Percentiles rank a stretch among this genome's conserved stretches.
Evolutionary conservation across 2,888 invertebrate species (phyloP).

Genomic region (Caenorhabditis angaria): DNA sequence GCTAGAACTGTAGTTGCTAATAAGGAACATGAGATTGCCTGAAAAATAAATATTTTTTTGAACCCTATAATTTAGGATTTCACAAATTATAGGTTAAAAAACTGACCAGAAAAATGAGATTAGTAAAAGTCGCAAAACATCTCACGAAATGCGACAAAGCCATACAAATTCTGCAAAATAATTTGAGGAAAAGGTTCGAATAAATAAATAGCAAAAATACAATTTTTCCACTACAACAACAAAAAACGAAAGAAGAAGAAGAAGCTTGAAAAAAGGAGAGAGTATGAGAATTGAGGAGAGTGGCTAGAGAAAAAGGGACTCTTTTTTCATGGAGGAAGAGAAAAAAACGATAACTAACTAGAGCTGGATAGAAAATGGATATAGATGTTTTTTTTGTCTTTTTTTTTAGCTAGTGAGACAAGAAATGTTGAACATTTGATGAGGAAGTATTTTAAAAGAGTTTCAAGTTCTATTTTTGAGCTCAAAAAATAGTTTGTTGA

Average conservation of each 20-base stretch:
- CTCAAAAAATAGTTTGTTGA: no score
- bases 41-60: background rate
- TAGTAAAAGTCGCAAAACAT: conserved; percentile 33
- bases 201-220: background rate
- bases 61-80: no score
- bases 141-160: conserved; percentile 26
- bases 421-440: no score
- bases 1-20: conserved; percentile 32
- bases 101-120: conserved; percentile 29
- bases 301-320: background rate
- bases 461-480: no score
- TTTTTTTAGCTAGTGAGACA: no score
- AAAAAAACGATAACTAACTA: no score
- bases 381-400: no score
- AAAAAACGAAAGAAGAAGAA: background rate
- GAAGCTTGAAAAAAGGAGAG: no score
- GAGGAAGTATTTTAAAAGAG: no score
- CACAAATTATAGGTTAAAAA: background rate
- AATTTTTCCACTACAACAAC: background rate
- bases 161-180: conserved; percentile 10
- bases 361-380: no score
- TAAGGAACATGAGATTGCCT: conserved; percentile 20
- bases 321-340: background rate
- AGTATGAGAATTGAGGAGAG: no score
- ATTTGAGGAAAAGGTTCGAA: background rate